Evolutionary conservation across 2,113 vertebrate genomes (phyloP).

Genomic region (Pagrus major): DNA sequence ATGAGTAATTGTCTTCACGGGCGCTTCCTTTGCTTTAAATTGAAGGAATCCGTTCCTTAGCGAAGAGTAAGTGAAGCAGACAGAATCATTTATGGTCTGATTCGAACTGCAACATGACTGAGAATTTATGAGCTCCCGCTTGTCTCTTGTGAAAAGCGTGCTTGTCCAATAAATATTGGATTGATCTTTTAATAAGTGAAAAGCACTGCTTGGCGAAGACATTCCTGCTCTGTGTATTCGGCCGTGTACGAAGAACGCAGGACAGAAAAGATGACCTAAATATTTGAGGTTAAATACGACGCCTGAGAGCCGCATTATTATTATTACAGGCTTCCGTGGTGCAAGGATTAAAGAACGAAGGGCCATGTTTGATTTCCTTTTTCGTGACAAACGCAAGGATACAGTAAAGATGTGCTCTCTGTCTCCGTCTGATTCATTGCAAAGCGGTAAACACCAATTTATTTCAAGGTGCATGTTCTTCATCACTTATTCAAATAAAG

Average conservation of each 20-base stretch:
- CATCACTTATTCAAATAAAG: constrained; percentile 13
- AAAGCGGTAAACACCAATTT: constrained; percentile 14
- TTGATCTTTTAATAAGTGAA: constrained; percentile 72
- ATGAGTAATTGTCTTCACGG: constrained; percentile 49
- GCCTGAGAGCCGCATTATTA: background rate
- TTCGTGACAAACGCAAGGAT: background rate
- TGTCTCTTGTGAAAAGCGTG: constrained; percentile 40
- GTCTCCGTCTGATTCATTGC: constrained; percentile 2
- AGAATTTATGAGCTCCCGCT: constrained; percentile 43
- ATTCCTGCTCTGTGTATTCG: constrained; percentile 33
- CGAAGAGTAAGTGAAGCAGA: constrained; percentile 35
- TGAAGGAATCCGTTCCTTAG: constrained; percentile 9
- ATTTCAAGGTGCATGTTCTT: constrained; percentile 16
- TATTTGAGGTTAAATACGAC: constrained; percentile 27
- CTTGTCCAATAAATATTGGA: constrained; percentile 74
- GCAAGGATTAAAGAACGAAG: background rate
- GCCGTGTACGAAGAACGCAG: background rate
- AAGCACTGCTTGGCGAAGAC: constrained; percentile 51
- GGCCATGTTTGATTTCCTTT: background rate
- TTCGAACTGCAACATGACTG: constrained; percentile 29
- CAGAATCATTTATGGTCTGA: constrained; percentile 57
- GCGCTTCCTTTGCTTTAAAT: constrained; percentile 43
- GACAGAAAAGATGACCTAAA: constrained; percentile 23
- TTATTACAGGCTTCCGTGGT: background rate
- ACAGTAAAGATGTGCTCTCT: background rate